Evolutionary conservation across 2,113 vertebrate genomes (phyloP).

Genomic region (Oophaga pumilio): DNA sequence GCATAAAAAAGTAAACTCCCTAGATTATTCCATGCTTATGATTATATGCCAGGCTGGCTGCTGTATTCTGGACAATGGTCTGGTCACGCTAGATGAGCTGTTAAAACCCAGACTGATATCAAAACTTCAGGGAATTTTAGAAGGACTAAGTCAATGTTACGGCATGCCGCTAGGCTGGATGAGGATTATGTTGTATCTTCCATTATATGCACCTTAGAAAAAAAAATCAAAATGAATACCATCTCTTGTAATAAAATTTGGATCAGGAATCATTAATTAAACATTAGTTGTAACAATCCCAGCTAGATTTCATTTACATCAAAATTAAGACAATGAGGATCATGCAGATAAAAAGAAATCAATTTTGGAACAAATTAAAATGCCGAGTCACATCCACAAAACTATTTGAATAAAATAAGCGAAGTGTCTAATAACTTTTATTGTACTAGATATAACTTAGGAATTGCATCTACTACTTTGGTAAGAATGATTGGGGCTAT

Average conservation of each 20-base stretch:
- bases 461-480: background rate
- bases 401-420: conserved; percentile 18
- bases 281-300: conserved; percentile 8
- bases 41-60: conserved; percentile 61
- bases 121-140: conserved; percentile 55
- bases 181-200: background rate
- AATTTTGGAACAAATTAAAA: conserved; percentile 5
- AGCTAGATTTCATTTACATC: conserved; percentile 13
- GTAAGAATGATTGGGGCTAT: background rate
- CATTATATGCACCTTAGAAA: background rate
- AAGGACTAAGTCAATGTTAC: conserved; percentile 59
- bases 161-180: conserved; percentile 28
- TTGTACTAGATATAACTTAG: background rate
- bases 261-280: conserved; percentile 30
- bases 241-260: conserved; percentile 3
- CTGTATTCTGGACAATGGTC: conserved; percentile 60
- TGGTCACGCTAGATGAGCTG: conserved; percentile 62
- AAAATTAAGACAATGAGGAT: conserved; percentile 16
- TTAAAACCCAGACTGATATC: conserved; percentile 63
- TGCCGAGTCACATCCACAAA: conserved; percentile 16
- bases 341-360: background rate
- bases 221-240: background rate
- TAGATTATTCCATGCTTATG: conserved; percentile 61
- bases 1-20: conserved; percentile 64
- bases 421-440: background rate